Percentiles rank a stretch among this genome's conserved stretches.
These are phyloP conservation scores for Lasioglossum albipes DNA, from an alignment of 1,140 invertebrate species.

Conservation along the genomic window DNA sequence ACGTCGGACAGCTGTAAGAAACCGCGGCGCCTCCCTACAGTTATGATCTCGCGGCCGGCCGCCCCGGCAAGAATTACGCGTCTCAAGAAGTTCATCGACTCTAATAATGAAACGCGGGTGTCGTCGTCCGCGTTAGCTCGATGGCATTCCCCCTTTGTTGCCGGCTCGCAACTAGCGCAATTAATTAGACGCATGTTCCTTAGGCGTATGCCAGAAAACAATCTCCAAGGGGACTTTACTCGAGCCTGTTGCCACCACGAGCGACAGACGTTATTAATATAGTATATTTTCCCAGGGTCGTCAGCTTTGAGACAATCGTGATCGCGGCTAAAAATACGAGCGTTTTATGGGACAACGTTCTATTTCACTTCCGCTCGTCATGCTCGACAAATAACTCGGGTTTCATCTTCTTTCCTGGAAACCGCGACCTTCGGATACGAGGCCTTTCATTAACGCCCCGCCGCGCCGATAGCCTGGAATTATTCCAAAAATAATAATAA, in stretches of 20 bases:
- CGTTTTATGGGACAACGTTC: background rate
- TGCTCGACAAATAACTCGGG: conserved; percentile 4
- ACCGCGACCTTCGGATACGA: background rate
- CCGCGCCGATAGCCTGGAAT: background rate
- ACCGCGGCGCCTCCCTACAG: conserved; percentile 2
- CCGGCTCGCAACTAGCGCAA: conserved; percentile 18
- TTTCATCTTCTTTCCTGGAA: conserved; percentile 27
- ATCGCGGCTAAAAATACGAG: conserved; percentile 7
- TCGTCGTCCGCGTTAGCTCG: conserved; percentile 38
- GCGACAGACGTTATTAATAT: conserved; percentile 39
- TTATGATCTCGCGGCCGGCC: background rate
- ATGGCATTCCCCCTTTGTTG: conserved; percentile 29
- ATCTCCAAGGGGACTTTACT: conserved; percentile 2
- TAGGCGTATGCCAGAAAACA: conserved; percentile 35
- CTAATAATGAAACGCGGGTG: conserved; percentile 33
- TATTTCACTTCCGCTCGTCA: background rate
- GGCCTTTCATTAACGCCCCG: conserved; percentile 8
- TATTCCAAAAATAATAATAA: conserved; percentile 45
- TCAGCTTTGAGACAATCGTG: conserved; percentile 10
- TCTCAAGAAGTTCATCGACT: conserved; percentile 59
- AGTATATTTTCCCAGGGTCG: conserved; percentile 13
- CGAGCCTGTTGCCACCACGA: conserved; percentile 11
- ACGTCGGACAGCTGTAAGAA: background rate
- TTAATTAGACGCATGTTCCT: conserved; percentile 43
- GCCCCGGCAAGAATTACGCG: conserved; percentile 27